These are phyloP conservation scores for Eueides isabella DNA, from an alignment of 1,140 invertebrate species.

Conservation along the genomic window DNA sequence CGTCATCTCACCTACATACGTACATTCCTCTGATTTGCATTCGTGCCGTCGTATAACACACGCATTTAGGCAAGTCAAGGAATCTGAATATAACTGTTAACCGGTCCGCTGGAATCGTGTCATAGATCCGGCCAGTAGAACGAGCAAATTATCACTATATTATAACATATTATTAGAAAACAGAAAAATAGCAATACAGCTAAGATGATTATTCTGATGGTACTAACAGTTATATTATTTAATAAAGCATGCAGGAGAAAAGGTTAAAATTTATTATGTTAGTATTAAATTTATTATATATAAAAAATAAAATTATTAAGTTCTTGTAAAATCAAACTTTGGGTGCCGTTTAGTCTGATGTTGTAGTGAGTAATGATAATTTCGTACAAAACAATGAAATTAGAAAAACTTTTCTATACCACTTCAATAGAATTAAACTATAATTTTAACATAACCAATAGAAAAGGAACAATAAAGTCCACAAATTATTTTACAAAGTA, in stretches of 20 bases:
- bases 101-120: slow-evolving; percentile 39
- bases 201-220: neutral
- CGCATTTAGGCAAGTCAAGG: slow-evolving; percentile 66
- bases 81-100: slow-evolving; percentile 68
- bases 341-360: no score
- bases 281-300: no score
- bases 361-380: no score
- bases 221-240: neutral
- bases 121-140: slow-evolving; percentile 10
- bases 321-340: neutral
- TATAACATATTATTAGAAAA: neutral
- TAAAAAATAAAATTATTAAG: neutral
- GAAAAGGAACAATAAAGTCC: no score
- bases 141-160: neutral
- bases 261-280: neutral
- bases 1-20: slow-evolving; percentile 38
- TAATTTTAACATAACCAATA: no score
- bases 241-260: neutral
- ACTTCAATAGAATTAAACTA: no score
- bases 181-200: neutral
- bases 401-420: no score
- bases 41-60: slow-evolving; percentile 54
- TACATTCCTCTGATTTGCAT: slow-evolving; percentile 60
- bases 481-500: no score
- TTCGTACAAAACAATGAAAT: no score